These are phyloP conservation scores for Pteria penguin DNA, from an alignment of 2,888 invertebrate genomes.

Conservation along the genomic window DNA sequence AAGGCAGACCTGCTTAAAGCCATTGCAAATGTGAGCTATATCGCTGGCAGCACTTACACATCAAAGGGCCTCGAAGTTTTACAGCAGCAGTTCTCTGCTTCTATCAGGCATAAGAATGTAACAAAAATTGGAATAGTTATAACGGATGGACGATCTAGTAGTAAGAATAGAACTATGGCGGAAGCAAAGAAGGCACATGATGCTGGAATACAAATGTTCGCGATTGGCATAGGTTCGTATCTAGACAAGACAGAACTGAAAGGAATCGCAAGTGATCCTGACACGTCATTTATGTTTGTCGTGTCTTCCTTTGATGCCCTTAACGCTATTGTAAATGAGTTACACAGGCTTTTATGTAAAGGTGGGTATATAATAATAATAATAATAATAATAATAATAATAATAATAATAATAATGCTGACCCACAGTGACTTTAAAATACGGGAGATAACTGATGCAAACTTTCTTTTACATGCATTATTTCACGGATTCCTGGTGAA, in stretches of 20 bases:
- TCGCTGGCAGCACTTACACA: conserved; percentile 52
- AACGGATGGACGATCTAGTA: conserved; percentile 55
- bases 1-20: conserved; percentile 47
- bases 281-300: no score
- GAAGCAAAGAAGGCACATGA: conserved; percentile 49
- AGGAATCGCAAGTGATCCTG: conserved; percentile 58
- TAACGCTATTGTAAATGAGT: no score
- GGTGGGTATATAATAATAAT: no score
- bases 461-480: no score
- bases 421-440: no score
- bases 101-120: conserved; percentile 43
- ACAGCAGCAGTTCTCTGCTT: no score
- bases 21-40: conserved; percentile 40
- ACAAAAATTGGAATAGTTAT: conserved; percentile 54
- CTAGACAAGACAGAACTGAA: conserved; percentile 50
- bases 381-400: no score
- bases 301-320: no score
- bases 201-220: conserved; percentile 53
- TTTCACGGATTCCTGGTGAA: no score
- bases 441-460: no score
- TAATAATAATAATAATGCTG: no score
- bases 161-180: conserved; percentile 34
- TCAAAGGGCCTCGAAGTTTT: conserved; percentile 51
- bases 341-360: no score
- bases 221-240: conserved; percentile 56